Conservation (phyloP, 2,888 invertebrate species). For the Euzetes globulus region DNA sequence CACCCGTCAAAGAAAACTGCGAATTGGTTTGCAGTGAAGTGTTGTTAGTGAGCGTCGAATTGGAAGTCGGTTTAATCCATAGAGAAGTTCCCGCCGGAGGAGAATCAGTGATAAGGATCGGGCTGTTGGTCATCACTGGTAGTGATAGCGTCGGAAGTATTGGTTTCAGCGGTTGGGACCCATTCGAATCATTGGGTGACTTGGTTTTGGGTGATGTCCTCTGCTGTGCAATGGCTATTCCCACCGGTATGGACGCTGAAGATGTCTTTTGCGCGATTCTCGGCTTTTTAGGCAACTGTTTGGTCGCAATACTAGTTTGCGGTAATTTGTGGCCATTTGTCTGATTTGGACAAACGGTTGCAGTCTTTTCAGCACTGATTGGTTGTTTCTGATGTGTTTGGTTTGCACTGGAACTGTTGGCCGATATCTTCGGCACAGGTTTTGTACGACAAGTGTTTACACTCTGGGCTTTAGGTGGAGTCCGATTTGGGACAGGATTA, state of each 20-base stretch:
- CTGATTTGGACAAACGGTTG: neutral
- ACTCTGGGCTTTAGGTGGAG: neutral
- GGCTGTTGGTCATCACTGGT: slow-evolving; percentile 17
- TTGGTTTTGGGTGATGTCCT: slow-evolving; percentile 23
- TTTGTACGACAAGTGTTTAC: slow-evolving; percentile 15
- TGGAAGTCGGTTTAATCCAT: slow-evolving; percentile 19
- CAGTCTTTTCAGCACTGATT: neutral
- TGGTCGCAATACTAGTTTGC: neutral
- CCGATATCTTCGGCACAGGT: neutral
- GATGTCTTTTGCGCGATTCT: neutral
- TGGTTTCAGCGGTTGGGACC: slow-evolving; percentile 17
- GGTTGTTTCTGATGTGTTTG: neutral
- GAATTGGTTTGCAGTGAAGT: slow-evolving; percentile 27
- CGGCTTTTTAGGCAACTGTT: slow-evolving; percentile 26
- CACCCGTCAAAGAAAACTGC: slow-evolving; percentile 53
- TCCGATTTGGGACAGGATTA: neutral
- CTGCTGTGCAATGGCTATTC: slow-evolving; percentile 23
- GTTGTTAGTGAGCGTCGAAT: neutral
- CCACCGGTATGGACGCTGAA: slow-evolving; percentile 11
- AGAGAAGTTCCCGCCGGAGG: slow-evolving; percentile 22
- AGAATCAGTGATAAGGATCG: slow-evolving; percentile 23
- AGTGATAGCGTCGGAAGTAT: slow-evolving; percentile 22
- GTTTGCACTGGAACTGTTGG: neutral
- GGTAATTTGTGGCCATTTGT: neutral
- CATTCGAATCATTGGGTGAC: slow-evolving; percentile 9